Evolutionary conservation across 2,888 invertebrate species (phyloP).

Genomic region (Cactoblastis cactorum): DNA sequence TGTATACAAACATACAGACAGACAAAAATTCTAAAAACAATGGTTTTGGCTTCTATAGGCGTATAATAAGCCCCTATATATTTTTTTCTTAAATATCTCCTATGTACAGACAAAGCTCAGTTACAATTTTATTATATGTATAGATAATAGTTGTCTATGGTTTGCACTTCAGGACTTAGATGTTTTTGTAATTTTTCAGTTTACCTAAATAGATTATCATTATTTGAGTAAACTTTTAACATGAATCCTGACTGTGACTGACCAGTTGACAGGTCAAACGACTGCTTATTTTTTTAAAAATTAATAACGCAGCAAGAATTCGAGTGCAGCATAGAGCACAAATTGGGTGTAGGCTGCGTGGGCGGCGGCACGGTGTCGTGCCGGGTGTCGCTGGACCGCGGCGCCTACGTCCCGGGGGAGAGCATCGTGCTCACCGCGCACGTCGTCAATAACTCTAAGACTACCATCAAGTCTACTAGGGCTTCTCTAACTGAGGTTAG

Average conservation of each 20-base stretch:
- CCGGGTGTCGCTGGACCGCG: conserved; percentile 91
- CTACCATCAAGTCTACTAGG: conserved; percentile 90
- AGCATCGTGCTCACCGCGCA: conserved; percentile 92
- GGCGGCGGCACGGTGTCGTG: conserved; percentile 93
- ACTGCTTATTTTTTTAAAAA: neutral
- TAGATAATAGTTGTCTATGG: no score
- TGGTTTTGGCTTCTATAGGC: no score
- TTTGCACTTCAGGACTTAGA: no score
- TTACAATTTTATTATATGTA: no score
- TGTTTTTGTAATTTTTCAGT: no score
- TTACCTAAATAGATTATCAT: no score
- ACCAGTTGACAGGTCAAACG: no score
- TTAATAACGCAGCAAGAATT: conserved; percentile 81
- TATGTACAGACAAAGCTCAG: no score
- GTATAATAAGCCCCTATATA: no score
- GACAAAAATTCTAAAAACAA: no score
- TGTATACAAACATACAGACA: no score
- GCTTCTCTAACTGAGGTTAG: conserved; percentile 83
- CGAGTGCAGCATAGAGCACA: conserved; percentile 94
- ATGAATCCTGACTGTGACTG: neutral
- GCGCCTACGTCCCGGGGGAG: conserved; percentile 97
- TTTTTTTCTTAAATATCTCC: no score
- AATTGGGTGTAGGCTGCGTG: conserved; percentile 92
- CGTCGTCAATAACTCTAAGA: conserved; percentile 90
- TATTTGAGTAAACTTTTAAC: neutral